phyloP scores from a whole-genome alignment of 2,797 vertebrate genomes.

The Myoxocephalus aenaeus region DNA sequence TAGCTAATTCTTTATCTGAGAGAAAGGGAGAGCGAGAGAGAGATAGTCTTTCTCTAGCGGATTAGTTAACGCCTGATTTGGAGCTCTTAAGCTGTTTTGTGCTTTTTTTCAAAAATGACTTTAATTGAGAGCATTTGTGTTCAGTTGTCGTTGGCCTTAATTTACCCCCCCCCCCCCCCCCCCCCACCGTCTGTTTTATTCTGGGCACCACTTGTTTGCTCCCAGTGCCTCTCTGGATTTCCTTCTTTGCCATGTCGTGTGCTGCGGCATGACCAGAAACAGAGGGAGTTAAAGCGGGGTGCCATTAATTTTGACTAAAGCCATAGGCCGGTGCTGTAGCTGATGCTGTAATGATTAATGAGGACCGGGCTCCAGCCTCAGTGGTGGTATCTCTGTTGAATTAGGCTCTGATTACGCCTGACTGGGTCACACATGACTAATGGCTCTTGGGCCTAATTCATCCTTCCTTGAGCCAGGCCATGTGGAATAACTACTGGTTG shows the following conservation, averaged over 20 bases:
- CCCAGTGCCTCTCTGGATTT: neutral
- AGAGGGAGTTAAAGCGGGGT: conserved; percentile 55
- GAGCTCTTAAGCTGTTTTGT: conserved; percentile 60
- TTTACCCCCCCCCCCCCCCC: too few relatives aligned
- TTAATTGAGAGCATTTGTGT: conserved; percentile 52
- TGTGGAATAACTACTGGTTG: conserved; percentile 35
- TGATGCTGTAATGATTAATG: conserved; percentile 78
- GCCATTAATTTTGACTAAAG: conserved; percentile 69
- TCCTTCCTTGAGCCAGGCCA: conserved; percentile 55
- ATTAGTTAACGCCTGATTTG: conserved; percentile 52
- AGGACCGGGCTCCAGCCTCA: conserved; percentile 58
- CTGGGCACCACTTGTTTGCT: conserved; percentile 38
- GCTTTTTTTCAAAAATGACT: conserved; percentile 48
- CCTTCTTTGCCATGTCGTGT: conserved; percentile 37
- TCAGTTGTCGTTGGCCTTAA: conserved; percentile 24
- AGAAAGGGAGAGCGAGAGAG: conserved; percentile 5
- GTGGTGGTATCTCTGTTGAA: conserved; percentile 77
- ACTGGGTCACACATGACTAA: conserved; percentile 76
- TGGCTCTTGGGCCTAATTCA: conserved; percentile 66
- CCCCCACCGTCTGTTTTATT: conserved; percentile 8
- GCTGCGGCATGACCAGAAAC: conserved; percentile 56
- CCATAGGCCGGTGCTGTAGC: conserved; percentile 46
- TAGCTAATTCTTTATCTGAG: conserved; percentile 62
- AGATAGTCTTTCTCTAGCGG: conserved; percentile 28
- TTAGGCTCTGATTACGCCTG: conserved; percentile 75